Percentiles rank a stretch among this genome's conserved stretches.
phyloP scores from a whole-genome alignment of 2,113 vertebrate genomes.

The Manacus vitellinus region DNA sequence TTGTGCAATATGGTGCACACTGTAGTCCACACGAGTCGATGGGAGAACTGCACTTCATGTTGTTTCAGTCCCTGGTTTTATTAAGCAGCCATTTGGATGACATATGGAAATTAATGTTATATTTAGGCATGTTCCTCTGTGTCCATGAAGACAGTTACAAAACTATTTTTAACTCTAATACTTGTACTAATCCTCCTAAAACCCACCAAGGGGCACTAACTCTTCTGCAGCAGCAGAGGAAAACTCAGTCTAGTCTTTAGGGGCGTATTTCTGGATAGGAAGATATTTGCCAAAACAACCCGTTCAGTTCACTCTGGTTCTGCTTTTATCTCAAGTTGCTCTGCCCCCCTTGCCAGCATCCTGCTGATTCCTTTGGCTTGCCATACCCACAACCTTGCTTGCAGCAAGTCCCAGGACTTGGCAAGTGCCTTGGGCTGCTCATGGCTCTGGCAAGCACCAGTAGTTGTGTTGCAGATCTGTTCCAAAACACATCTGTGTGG shows the following conservation, averaged over 20 bases:
- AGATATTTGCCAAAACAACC: neutral
- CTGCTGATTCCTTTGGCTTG: conserved; percentile 28
- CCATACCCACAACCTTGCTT: neutral
- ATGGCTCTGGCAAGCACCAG: conserved; percentile 3
- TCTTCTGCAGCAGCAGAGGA: conserved; percentile 10
- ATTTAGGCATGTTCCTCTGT: conserved; percentile 22
- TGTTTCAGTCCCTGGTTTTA: conserved; percentile 7
- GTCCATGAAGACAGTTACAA: conserved; percentile 13
- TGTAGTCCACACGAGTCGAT: rapidly evolving
- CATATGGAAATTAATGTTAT: conserved; percentile 49
- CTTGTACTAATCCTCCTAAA: conserved; percentile 36
- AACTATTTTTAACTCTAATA: conserved; percentile 45
- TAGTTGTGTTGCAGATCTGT: conserved; percentile 5
- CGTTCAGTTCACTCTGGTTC: neutral
- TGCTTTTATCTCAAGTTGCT: neutral
- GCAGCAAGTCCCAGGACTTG: conserved; percentile 7
- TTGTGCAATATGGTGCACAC: neutral
- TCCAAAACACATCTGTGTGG: conserved; percentile 44
- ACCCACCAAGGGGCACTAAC: conserved; percentile 28
- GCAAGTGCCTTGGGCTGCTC: neutral
- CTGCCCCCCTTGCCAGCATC: conserved; percentile 37
- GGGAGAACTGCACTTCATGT: neutral
- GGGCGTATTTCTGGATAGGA: neutral
- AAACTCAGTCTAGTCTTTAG: neutral
- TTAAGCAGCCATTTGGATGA: conserved; percentile 25